A percentile compares a stretch with the other conserved stretches of the same genome.
These are phyloP conservation scores for Neomorphus geoffroyi DNA, from an alignment of 2,797 vertebrate species.

Conservation along the genomic window DNA sequence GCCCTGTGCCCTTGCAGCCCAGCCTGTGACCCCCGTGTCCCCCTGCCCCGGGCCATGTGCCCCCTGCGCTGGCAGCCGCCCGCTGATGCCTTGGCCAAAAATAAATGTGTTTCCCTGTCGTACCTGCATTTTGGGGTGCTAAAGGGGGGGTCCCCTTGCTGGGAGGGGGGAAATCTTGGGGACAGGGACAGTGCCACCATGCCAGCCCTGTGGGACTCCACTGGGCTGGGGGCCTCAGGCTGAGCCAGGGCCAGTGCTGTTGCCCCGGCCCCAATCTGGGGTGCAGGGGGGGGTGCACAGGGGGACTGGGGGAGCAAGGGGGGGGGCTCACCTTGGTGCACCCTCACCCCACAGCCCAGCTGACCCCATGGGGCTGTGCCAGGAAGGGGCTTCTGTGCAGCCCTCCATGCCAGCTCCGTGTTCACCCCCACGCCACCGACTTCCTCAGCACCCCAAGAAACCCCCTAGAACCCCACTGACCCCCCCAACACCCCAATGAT, in stretches of 20 bases:
- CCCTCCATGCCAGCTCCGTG: background rate
- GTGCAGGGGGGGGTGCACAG: background rate
- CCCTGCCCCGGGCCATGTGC: background rate
- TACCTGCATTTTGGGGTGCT: background rate
- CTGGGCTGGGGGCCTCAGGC: background rate
- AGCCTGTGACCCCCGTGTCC: background rate
- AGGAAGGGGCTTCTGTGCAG: too few species aligned
- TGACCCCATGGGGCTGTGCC: too few species aligned
- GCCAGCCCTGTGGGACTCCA: too few species aligned
- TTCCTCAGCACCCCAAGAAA: too few species aligned
- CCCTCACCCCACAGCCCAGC: background rate
- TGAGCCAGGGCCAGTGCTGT: background rate
- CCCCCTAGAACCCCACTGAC: too few species aligned
- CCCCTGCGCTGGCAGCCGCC: background rate
- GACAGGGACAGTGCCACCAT: background rate
- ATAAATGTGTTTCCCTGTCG: background rate
- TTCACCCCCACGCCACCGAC: background rate
- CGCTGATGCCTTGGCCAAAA: background rate
- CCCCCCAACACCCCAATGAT: background rate
- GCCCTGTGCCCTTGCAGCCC: background rate
- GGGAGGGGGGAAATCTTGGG: accelerated
- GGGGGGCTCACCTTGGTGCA: background rate
- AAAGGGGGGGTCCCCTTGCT: background rate
- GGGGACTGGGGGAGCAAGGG: too few species aligned
- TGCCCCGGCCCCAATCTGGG: background rate